These are phyloP conservation scores for Petrocephalus zakoni DNA, from an alignment of 2,113 vertebrate species.

Conservation along the genomic window DNA sequence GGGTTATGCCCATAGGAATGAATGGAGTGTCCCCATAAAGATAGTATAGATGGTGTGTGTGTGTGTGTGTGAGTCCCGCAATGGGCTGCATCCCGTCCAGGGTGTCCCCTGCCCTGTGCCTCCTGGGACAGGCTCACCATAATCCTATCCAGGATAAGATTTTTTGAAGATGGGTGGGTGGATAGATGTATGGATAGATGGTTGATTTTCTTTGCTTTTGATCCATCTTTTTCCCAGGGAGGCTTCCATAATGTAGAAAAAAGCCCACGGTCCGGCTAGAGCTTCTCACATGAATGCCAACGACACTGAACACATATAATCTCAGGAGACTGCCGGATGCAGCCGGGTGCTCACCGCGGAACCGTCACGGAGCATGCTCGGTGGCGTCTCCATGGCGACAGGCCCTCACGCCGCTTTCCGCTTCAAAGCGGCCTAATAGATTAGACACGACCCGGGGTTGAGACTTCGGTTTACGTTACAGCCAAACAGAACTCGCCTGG, in stretches of 20 bases:
- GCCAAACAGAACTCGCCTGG: neutral
- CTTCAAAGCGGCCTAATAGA: neutral
- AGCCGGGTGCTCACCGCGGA: neutral
- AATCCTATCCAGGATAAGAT: neutral
- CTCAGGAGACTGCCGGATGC: too few relatives aligned
- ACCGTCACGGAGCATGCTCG: neutral
- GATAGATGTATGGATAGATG: neutral
- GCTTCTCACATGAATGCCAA: neutral
- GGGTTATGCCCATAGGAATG: too few relatives aligned
- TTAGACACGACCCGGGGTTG: neutral
- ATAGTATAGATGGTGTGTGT: too few relatives aligned
- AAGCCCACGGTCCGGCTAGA: neutral
- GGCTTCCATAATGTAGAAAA: neutral
- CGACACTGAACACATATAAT: neutral
- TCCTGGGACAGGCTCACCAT: neutral
- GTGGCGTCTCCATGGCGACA: neutral
- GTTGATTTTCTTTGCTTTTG: neutral
- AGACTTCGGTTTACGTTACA: conserved; percentile 11
- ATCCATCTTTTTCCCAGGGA: neutral
- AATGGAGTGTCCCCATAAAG: too few relatives aligned
- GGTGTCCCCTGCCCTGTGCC: neutral
- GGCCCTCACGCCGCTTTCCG: neutral
- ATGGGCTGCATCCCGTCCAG: neutral
- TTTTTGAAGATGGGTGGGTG: neutral
- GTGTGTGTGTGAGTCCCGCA: neutral